Evolutionary conservation across 1,140 invertebrate species (phyloP).

Genomic region (Drosophila repletoides): DNA sequence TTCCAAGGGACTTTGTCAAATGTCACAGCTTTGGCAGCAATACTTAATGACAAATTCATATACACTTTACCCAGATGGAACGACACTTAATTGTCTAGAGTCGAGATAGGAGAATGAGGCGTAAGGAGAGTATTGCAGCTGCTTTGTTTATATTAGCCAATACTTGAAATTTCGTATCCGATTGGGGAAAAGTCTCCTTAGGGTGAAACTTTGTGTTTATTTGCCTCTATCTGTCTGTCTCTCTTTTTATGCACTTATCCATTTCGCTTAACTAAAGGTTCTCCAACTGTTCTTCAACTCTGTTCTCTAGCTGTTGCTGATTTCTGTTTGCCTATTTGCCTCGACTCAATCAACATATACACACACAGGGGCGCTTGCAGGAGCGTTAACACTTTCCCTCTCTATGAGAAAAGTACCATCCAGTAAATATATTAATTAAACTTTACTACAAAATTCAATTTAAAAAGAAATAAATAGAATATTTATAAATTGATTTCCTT

Average conservation of each 20-base stretch:
- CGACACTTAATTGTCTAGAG: constrained; percentile 53
- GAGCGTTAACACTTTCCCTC: no score
- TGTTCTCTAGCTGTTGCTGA: constrained; percentile 45
- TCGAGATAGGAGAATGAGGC: neutral
- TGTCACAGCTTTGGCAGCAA: constrained; percentile 27
- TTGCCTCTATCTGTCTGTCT: constrained; percentile 21
- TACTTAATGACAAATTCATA: constrained; percentile 17
- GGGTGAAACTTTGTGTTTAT: no score
- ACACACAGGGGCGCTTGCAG: no score
- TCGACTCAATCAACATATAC: constrained; percentile 70
- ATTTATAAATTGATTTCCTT: no score
- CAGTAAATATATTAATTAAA: no score
- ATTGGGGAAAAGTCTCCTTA: constrained; percentile 16
- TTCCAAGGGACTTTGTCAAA: constrained; percentile 26
- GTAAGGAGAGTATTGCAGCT: neutral
- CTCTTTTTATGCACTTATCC: constrained; percentile 68
- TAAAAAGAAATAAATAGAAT: no score
- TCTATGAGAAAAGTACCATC: no score
- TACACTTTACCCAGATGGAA: neutral
- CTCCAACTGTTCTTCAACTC: constrained; percentile 13
- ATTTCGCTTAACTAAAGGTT: constrained; percentile 44
- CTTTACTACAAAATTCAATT: no score
- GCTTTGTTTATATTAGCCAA: constrained; percentile 39
- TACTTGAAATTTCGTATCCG: constrained; percentile 19
- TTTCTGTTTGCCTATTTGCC: constrained; percentile 78